Conservation (phyloP, 2,797 vertebrate species). For the Halcyon smyrnensis region DNA sequence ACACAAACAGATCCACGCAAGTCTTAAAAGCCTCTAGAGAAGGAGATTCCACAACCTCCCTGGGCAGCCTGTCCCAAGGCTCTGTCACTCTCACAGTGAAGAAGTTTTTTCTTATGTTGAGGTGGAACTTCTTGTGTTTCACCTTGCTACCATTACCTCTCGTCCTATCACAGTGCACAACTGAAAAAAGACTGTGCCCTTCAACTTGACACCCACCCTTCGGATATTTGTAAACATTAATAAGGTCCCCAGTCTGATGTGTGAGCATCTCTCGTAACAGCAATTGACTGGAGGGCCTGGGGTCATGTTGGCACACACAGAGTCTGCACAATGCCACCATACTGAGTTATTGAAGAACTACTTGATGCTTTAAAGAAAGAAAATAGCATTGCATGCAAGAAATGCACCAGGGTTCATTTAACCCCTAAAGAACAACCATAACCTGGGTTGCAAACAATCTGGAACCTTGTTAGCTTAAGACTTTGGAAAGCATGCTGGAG, state of each 20-base stretch:
- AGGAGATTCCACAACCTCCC: too few species aligned
- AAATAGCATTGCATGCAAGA: neutral
- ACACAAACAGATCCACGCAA: too few species aligned
- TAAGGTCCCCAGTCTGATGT: neutral
- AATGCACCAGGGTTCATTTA: neutral
- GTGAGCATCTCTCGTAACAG: fast-evolving
- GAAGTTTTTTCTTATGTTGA: too few species aligned
- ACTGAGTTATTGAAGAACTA: neutral
- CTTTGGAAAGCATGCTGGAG: neutral
- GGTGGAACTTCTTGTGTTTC: too few species aligned
- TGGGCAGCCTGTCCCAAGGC: too few species aligned
- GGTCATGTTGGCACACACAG: neutral
- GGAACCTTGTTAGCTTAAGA: neutral
- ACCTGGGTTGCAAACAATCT: neutral
- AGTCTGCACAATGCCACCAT: neutral
- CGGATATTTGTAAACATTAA: too few species aligned
- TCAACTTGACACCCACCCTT: too few species aligned
- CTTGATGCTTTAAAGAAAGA: neutral
- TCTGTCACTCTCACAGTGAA: too few species aligned
- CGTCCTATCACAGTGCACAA: too few species aligned
- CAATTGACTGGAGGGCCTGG: neutral
- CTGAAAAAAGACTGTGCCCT: too few species aligned
- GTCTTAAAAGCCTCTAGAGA: too few species aligned
- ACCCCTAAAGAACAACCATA: neutral
- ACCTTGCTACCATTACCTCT: too few species aligned